Evolutionary conservation across 1,140 invertebrate genomes (phyloP), one percentile per base, ranked within the genome.

Genomic region (Calephelis virginiensis): DNA sequence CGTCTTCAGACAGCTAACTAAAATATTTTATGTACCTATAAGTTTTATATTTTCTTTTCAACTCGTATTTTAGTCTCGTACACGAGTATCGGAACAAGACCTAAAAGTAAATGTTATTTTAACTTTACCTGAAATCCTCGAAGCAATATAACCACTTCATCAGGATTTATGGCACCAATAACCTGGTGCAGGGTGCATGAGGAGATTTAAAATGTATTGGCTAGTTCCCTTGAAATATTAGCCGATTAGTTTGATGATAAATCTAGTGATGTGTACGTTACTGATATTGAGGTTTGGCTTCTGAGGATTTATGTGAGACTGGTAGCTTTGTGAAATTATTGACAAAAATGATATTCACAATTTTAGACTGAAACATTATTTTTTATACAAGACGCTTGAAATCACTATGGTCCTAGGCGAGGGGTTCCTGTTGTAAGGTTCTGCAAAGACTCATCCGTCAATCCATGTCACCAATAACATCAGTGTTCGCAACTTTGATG

Each of bases 141-240:
- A 37, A 59, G 53, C 53, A 59, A 59, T 59, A 59, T 59, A 59
- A 59, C 53, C 53, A 59, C 53, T 59, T 59, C 53, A 59, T 59
- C 53, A 59, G 14, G 53, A 59, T 59, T 59, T 59, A 59, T 59
- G 53, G 53, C 53, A 59, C 53, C 53, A 59, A 59, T 59, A 59
- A 59, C 53, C 28, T 59, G 53, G 53, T 59, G 53, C 28, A 59
- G 37, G 53, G 53, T 59, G 53, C 53, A 59, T 59, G 53, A 59
- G 53, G n/a, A 59, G 53, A 59, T 59, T 59, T 59, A 59, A 59
- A 59, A 59, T 59, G 53, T 59, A 59, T 56, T 56, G 50, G 50
- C 50, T 56, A 28, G 50, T 56, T 56, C 50, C 50, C 50, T 56
- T 56, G 50, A 56, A 56, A 56, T 56, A 56, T 56, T 56, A 28